phyloP scores from a whole-genome alignment of 1,140 invertebrate genomes.

The Calycopis cecrops region DNA sequence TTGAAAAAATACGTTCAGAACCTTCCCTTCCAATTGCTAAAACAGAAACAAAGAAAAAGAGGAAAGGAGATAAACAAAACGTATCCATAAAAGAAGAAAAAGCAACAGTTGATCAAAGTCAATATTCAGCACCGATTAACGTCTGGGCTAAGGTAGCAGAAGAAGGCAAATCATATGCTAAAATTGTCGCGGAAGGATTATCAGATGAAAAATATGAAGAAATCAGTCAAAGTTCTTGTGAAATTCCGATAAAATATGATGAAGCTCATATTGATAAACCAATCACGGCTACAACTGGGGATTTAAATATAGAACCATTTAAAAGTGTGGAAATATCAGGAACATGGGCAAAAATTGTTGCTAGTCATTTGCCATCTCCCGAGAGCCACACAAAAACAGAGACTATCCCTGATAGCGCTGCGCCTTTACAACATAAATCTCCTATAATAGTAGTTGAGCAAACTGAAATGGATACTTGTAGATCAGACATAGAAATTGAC shows the following conservation, averaged over 20 bases:
- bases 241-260: slow-evolving; percentile 8
- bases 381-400: slow-evolving; percentile 36
- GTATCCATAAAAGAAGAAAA: neutral
- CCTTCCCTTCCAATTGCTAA: neutral
- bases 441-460: slow-evolving; percentile 65
- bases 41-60: slow-evolving; percentile 38
- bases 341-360: slow-evolving; percentile 70
- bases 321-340: slow-evolving; percentile 22
- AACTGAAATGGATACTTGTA: slow-evolving; percentile 39
- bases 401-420: slow-evolving; percentile 14
- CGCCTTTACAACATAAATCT: slow-evolving; percentile 31
- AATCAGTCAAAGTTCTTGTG: slow-evolving; percentile 7
- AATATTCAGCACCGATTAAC: slow-evolving; percentile 33
- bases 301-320: slow-evolving; percentile 14
- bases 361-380: slow-evolving; percentile 45
- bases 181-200: slow-evolving; percentile 73
- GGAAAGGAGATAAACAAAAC: slow-evolving; percentile 49
- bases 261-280: slow-evolving; percentile 10
- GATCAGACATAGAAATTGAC: slow-evolving; percentile 46
- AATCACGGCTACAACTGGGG: neutral
- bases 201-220: slow-evolving; percentile 20
- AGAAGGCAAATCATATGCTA: slow-evolving; percentile 77
- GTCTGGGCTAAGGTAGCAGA: slow-evolving; percentile 67
- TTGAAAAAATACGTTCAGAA: neutral
- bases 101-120: neutral